Evolutionary conservation across 1,140 invertebrate species (phyloP), one percentile per base, ranked within the genome.

Genomic region (Cydia strobilella): DNA sequence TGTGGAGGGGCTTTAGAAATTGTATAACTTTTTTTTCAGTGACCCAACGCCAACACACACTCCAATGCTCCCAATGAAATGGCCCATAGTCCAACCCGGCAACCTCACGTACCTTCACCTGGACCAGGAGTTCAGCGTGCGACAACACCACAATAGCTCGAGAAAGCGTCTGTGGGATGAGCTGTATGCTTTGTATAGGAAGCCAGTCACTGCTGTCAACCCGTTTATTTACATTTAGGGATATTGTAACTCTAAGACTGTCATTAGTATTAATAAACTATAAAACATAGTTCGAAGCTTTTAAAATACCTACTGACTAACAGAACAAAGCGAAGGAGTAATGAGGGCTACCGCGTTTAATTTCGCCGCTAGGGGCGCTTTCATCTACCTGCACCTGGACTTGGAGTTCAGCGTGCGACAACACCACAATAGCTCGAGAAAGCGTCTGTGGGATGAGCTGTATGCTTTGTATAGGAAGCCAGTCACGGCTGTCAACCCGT

Each of bases 141-240:
- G 71, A 1, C 72, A 77, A 7, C 23, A 73, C 4, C 75, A 76
- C 18, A 74, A 82, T 51, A 65, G 73, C 72, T 69, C 76, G 13
- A 74, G 76, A n/a, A 80, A 74, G 63, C 13, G 20, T 0, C 78
- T 80, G 23, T 82, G 80, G 78, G 73, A 78, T 15, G 23, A 69
- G 1, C 42, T 82, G 3, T 82, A 80, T 39, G 10, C 45, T 15
- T 45, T 74, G 25, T 81, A 59, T 51, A 45, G 71, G 31, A 76
- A 69, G 71, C 51, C 62, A 2, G 15, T 35, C 2, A 39, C 15
- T 3, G 5, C 65, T 35, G 65, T 69, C 1, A 39, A 69, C n/a
- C 65, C 65, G 5, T 59, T 59, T 12, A 20, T 59, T 9, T 59
- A 12, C 20, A 59, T 59, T 59, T 59, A 59, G n/a, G 15, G 1